Evolutionary conservation across 1,140 invertebrate species (phyloP).

Genomic region (Hypsibius dujardini): DNA sequence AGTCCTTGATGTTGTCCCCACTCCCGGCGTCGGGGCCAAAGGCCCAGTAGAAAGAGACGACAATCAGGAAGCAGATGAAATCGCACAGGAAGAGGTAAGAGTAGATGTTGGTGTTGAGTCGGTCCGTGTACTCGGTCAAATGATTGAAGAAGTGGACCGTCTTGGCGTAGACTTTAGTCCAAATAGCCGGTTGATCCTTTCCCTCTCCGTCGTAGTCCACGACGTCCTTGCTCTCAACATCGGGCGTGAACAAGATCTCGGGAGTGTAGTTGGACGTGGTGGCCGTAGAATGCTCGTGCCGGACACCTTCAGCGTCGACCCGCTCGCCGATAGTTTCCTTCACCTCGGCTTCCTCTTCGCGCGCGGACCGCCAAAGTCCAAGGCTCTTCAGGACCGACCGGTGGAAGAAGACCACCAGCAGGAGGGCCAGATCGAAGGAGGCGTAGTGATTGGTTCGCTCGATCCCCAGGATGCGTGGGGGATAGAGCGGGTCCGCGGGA

Average conservation of each 20-base stretch:
- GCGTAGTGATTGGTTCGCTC: constrained; percentile 63
- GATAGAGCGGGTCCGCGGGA: constrained; percentile 46
- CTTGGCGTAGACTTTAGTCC: neutral
- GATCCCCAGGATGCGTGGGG: constrained; percentile 72
- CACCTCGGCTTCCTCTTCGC: constrained; percentile 21
- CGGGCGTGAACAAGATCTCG: neutral
- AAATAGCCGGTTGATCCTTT: neutral
- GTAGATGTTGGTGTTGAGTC: constrained; percentile 83
- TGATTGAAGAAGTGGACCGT: constrained; percentile 49
- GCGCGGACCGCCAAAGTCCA: constrained; percentile 71
- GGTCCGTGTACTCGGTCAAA: constrained; percentile 52
- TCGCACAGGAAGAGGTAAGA: constrained; percentile 97
- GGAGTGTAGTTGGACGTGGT: constrained; percentile 9
- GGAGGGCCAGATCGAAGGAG: constrained; percentile 68
- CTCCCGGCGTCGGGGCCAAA: constrained; percentile 49
- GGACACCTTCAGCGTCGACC: no score
- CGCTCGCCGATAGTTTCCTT: constrained; percentile 23
- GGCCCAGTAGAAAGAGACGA: constrained; percentile 85
- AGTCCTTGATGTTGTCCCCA: constrained; percentile 32
- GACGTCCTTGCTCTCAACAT: neutral
- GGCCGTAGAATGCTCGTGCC: no score
- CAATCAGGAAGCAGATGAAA: constrained; percentile 88
- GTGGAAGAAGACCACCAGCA: constrained; percentile 88
- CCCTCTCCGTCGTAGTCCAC: no score
- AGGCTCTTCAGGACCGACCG: constrained; percentile 67